Conservation (phyloP, 2,888 invertebrate genomes). For the Sialis fuliginosa region DNA sequence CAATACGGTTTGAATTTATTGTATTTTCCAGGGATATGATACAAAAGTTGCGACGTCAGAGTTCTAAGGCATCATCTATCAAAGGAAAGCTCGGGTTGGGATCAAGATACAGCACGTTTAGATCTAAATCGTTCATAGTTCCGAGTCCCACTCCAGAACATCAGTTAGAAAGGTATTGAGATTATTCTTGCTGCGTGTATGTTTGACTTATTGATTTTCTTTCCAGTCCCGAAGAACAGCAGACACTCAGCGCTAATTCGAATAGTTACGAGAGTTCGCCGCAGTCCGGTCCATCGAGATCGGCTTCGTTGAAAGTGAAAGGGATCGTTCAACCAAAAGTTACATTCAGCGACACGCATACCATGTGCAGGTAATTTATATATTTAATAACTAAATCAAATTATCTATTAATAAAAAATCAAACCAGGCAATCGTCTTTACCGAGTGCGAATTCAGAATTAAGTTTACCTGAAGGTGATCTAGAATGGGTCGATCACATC, state of each 20-base stretch:
- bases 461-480: constrained; percentile 36
- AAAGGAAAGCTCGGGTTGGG: constrained; percentile 63
- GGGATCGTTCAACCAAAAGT: constrained; percentile 29
- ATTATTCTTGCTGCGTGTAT: background rate
- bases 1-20: background rate
- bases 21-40: constrained; percentile 64
- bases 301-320: constrained; percentile 45
- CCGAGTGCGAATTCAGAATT: constrained; percentile 57
- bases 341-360: constrained; percentile 40
- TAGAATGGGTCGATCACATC: constrained; percentile 42
- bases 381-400: no score
- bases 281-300: constrained; percentile 48
- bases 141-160: constrained; percentile 47
- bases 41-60: constrained; percentile 71
- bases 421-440: constrained; percentile 50
- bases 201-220: constrained; percentile 2
- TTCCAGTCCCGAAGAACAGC: constrained; percentile 31
- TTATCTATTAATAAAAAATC: no score
- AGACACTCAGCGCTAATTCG: constrained; percentile 37
- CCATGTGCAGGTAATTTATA: constrained; percentile 27
- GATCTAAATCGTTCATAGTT: constrained; percentile 61
- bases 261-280: constrained; percentile 58
- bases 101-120: constrained; percentile 38
- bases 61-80: constrained; percentile 59
- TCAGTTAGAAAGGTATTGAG: constrained; percentile 26